Base-by-base conservation (phyloP, 2,888 invertebrate genomes). In the Seira musarum region DNA sequence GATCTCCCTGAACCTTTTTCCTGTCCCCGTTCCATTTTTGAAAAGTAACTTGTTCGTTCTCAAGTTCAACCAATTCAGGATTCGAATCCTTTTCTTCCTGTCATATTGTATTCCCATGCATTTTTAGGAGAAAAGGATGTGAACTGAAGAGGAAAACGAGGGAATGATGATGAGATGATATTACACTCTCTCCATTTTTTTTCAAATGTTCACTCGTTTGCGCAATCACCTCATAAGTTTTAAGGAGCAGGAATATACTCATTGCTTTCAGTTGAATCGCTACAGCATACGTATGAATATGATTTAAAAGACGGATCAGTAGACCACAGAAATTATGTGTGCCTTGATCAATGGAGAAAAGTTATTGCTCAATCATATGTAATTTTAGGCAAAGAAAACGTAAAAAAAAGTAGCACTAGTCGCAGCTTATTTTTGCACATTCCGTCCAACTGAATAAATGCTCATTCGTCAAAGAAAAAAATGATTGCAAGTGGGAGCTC, bases 51-150 rank as follows among this genome's bases (percentile, higher is more conserved):
- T 5, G 30, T 30, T 8, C 8, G 8, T 8, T 30, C 30, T 30
- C 30, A 30, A 30, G 30, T 30, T 30, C 30, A 30, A 30, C 3
- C 30, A 30, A 30, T 30, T 30, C 1, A 3, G 49, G 46, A 57
- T 35, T 69, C 71, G 22, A 17, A 46, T 63, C 21, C 49, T 63
- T 46, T 40, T 46, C n/a, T 66, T 25, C 35, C 60, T 40, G 35
- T 69, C 72, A 63, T 80, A 80, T 80, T 80, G 63, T 80, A 80
- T 80, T 80, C 73, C 68, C 73, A 74, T 74, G 73, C 57, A 80
- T 74, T 80, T 80, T 65, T 79, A 40, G 69, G 64, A 72, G 69
- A 69, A 30, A 30, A 30, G 30, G 53, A 64, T 72, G 25, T 35
- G 53, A 70, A 25, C 70, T 66, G 66, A 78, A 79, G 61, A 57